Base-by-base conservation (phyloP, 2,797 vertebrate genomes). In the Macropodus opercularis region DNA sequence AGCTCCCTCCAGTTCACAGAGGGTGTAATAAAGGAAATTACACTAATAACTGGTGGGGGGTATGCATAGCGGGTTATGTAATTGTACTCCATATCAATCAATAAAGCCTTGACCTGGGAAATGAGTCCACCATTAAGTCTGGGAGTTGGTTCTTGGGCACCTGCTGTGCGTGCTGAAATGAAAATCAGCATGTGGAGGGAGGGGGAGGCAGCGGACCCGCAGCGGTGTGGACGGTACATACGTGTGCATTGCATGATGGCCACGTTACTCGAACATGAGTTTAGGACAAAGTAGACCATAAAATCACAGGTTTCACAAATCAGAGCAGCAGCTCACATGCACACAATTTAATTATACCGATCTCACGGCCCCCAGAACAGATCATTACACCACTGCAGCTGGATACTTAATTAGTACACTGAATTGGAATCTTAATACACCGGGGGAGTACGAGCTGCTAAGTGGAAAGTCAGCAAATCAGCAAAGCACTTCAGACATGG, bases 61-160 rank as follows among this genome's bases (percentile, higher is more conserved):
- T 65, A 59, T 66, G 75, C 80, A 77, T 74, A 70, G 81, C 68
- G 39, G 76, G 72, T 83, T 85, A 83, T 85, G 79, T 84, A 86
- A 88, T 80, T 86, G 84, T 78, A 59, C 79, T 82, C 77, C 73
- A 41, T 71, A 74, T 87, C 80, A 79, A 87, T 90, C 85, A 87
- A 89, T 87, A 75, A 76, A 69, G 63, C 66, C 81, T 69, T 84
- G 82, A 88, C 84, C 81, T 76, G 70, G 77, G 83, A 85, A 86
- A 85, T 80, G 71, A 78, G 81, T 66, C 72, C 34, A 18, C 77
- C 82, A 69, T 78, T 75, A 70, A 75, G 54, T 42, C 36, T 53
- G 65, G 57, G 63, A 84, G 68, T 53, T 44, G 39, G 60, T 61
- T 75, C 39, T 36, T 50, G 41, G 69, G 69, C 70, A 67, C 82